phyloP scores from a whole-genome alignment of 2,888 invertebrate species.

The Epistrophe eligans region DNA sequence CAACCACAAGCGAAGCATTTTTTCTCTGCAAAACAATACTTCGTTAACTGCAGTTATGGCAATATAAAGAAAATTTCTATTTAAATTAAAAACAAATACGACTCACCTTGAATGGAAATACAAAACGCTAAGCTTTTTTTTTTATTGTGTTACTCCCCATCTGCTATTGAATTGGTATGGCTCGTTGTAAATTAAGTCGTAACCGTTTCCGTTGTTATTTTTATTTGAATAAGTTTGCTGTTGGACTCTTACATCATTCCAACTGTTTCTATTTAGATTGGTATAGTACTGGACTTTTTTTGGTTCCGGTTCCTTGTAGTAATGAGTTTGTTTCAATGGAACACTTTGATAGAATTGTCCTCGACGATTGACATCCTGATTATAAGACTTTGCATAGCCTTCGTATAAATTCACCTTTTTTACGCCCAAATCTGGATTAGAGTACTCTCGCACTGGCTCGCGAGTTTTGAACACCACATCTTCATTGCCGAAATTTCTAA shows the following conservation, averaged over 20 bases:
- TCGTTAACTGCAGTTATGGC: constrained; percentile 25
- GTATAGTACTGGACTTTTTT: constrained; percentile 71
- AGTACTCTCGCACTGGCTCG: constrained; percentile 69
- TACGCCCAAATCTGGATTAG: constrained; percentile 64
- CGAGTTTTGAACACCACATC: constrained; percentile 60
- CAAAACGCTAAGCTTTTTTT: not conserved
- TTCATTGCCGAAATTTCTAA: constrained; percentile 60
- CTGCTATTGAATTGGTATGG: constrained; percentile 70
- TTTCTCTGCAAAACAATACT: constrained; percentile 50
- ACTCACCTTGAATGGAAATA: constrained; percentile 45
- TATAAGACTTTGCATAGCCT: constrained; percentile 55
- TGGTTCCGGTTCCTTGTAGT: constrained; percentile 50
- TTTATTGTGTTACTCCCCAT: constrained; percentile 69
- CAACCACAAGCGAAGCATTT: not conserved
- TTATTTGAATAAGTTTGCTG: constrained; percentile 49
- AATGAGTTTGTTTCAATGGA: constrained; percentile 36
- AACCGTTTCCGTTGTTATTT: constrained; percentile 50
- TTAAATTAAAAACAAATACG: constrained; percentile 18
- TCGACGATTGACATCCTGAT: constrained; percentile 45
- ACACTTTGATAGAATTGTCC: constrained; percentile 42
- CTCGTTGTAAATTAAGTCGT: constrained; percentile 64
- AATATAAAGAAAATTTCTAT: constrained; percentile 1
- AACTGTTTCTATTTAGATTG: constrained; percentile 58
- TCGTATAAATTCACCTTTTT: constrained; percentile 66
- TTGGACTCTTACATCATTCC: constrained; percentile 64